Evolutionary conservation across 2,113 vertebrate genomes (phyloP), one percentile per base, ranked within the genome.

Genomic region (Turnix velox): DNA sequence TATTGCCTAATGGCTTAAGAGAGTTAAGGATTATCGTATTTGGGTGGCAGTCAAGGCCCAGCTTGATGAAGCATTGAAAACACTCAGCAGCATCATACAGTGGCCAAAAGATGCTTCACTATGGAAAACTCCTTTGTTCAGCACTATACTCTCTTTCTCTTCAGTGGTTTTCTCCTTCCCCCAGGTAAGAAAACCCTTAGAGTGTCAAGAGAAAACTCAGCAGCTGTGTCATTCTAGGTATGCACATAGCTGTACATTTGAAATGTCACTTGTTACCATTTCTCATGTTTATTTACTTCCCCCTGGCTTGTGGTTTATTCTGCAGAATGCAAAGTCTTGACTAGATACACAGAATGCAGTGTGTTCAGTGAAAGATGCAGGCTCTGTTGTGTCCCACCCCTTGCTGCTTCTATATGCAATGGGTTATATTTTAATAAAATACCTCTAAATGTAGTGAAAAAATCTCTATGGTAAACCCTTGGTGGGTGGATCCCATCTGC

Each of bases 401-500:
- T 78, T 83, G 49, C 31, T 1, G 1, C 69, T 76, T 76, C 31
- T 88, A 3, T 73, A 65, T 52, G 31, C 2, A 1, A 52, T 83
- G 30, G 59, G 33, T 63, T 91, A 52, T 91, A 87, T 94, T 92
- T 93, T 84, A 39, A 71, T 66, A 83, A 81, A 31, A 33, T 22
- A 46, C 28, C 37, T 91, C 77, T 79, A 91, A 91, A 94, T 68
- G 67, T 89, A 86, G 76, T 45, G 58, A 88, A 58, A 88, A 58
- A 7, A 58, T 72, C 31, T 89, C 81, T 87, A 48, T 17, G 5
- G 58, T 75, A 79, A 82, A 82, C 31, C 79, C 40, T 45, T 72
- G 17, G 84, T 95, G 69, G 94, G 87, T 61, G 58, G 66, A 72
- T 89, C 69, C 84, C 84, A 94, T 94, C 91, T 96, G 89, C 59